A percentile compares a stretch with the other conserved stretches of the same genome.
phyloP scores from a whole-genome alignment of 2,113 vertebrate species.

The Podarcis raffonei region DNA sequence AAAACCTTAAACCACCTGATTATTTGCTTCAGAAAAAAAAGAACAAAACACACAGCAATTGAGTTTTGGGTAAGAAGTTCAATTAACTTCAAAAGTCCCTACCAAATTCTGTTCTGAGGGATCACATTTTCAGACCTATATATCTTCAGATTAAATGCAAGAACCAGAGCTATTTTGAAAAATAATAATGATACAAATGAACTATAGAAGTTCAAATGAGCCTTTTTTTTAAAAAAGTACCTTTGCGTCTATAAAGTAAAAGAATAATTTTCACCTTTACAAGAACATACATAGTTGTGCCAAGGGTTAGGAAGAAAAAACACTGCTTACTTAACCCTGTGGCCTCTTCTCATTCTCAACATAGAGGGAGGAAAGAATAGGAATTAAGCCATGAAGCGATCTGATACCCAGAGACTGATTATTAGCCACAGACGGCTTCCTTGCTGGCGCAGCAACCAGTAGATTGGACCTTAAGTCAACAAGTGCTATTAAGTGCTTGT shows the following conservation, averaged over 20 bases:
- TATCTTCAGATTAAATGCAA: neutral
- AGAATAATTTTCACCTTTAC: conserved; percentile 5
- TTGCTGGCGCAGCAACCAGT: neutral
- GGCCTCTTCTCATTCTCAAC: conserved; percentile 16
- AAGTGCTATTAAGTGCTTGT: conserved; percentile 9
- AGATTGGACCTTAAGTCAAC: conserved; percentile 15
- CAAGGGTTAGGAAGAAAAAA: conserved; percentile 27
- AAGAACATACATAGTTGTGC: conserved; percentile 15
- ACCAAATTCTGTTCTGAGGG: neutral
- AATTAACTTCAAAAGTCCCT: neutral
- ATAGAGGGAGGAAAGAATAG: neutral
- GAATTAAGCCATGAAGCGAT: neutral
- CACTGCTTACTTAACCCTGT: conserved; percentile 13
- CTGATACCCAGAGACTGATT: neutral
- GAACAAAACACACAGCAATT: neutral
- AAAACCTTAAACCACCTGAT: neutral
- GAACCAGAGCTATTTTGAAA: neutral
- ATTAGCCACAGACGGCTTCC: conserved; percentile 19
- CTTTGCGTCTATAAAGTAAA: neutral
- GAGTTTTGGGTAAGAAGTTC: neutral
- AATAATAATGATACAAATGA: neutral
- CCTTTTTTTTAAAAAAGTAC: neutral
- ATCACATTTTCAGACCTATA: neutral
- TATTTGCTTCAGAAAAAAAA: neutral
- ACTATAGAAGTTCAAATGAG: conserved; percentile 18